These are phyloP conservation scores for Falco peregrinus DNA, from an alignment of 2,797 vertebrate genomes.

Conservation along the genomic window DNA sequence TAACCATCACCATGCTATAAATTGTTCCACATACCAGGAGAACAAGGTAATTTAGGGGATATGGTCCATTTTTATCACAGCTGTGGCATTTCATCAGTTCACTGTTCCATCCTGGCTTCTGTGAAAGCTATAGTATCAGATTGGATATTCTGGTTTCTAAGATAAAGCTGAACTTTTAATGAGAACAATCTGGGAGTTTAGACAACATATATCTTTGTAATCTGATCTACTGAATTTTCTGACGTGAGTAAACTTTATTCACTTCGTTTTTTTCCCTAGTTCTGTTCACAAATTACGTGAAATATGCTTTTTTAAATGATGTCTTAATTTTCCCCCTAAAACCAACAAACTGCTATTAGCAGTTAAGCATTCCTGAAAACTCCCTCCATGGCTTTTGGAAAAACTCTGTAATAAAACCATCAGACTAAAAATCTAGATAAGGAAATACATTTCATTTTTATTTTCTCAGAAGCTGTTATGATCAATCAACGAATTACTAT, in stretches of 20 bases:
- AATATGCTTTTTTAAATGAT: not conserved
- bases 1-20: not conserved
- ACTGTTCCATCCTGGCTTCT: not conserved
- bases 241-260: not conserved
- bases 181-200: not conserved
- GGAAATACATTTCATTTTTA: conserved; percentile 27
- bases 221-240: not conserved
- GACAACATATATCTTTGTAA: not conserved
- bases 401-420: conserved; percentile 7
- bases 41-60: not conserved
- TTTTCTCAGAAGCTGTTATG: not conserved
- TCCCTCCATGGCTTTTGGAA: not conserved
- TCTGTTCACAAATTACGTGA: not conserved
- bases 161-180: conserved; percentile 24
- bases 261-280: not conserved
- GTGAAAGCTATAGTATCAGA: not conserved
- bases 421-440: not conserved
- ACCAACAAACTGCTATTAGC: not conserved
- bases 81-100: not conserved
- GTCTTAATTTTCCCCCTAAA: not conserved
- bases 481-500: conserved; percentile 37
- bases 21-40: not conserved
- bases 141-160: not conserved
- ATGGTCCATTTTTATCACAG: not conserved
- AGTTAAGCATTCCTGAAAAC: not conserved